Conservation (phyloP, 2,113 vertebrate genomes). For the Amphiprion ocellaris region DNA sequence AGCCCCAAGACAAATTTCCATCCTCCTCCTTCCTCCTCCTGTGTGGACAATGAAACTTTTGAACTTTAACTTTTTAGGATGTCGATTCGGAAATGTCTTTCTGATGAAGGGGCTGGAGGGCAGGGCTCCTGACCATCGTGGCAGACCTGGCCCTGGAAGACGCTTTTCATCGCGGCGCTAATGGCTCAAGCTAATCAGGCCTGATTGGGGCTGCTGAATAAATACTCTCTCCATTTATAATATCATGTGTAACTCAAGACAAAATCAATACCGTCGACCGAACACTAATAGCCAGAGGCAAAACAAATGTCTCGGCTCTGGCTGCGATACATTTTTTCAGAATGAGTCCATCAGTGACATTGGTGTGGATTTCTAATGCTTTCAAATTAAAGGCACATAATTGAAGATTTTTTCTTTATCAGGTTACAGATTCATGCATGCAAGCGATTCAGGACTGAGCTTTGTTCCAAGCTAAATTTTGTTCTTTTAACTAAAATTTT, state of each 20-base stretch:
- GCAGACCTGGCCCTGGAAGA: slow-evolving; percentile 73
- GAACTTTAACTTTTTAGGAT: slow-evolving; percentile 66
- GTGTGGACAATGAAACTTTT: slow-evolving; percentile 69
- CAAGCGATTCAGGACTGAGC: slow-evolving; percentile 37
- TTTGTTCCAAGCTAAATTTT: slow-evolving; percentile 28
- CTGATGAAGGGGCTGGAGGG: slow-evolving; percentile 71
- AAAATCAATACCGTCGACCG: slow-evolving; percentile 73
- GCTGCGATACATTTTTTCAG: slow-evolving; percentile 62
- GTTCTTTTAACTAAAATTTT: slow-evolving; percentile 1
- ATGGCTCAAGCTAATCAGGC: slow-evolving; percentile 79
- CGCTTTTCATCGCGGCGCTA: slow-evolving; percentile 78
- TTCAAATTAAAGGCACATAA: slow-evolving; percentile 57
- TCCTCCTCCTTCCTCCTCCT: slow-evolving; percentile 25
- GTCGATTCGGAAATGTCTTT: slow-evolving; percentile 65
- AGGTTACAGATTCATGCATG: slow-evolving; percentile 26
- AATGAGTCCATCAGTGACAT: slow-evolving; percentile 61
- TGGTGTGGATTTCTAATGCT: slow-evolving; percentile 58
- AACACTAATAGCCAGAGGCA: slow-evolving; percentile 61
- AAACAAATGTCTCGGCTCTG: slow-evolving; percentile 64
- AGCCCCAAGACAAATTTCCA: slow-evolving; percentile 76
- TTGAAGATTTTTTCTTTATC: slow-evolving; percentile 30
- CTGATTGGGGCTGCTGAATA: slow-evolving; percentile 78
- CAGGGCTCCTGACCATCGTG: slow-evolving; percentile 63
- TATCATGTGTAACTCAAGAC: slow-evolving; percentile 75
- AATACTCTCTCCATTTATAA: slow-evolving; percentile 76